phyloP scores from a whole-genome alignment of 2,113 vertebrate species.

The Nanorana parkeri region DNA sequence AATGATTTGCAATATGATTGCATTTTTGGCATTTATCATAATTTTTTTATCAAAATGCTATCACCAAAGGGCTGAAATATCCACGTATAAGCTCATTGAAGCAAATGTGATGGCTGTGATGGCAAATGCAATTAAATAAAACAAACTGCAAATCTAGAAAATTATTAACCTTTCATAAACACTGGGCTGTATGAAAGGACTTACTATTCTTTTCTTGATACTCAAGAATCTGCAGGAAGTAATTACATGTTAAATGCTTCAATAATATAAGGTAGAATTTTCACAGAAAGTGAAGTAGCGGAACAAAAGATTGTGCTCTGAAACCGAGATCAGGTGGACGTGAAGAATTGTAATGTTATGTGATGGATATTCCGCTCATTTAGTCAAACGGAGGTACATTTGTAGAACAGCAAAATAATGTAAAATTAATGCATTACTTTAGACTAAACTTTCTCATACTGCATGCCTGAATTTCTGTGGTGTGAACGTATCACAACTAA shows the following conservation, averaged over 20 bases:
- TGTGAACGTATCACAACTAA: no score
- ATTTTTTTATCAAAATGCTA: background rate
- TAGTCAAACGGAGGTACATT: background rate
- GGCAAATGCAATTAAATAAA: conserved; percentile 25
- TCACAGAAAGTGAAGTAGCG: conserved; percentile 11
- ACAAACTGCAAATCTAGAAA: conserved; percentile 34
- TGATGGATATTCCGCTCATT: background rate
- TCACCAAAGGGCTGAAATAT: background rate
- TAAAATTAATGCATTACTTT: conserved; percentile 7
- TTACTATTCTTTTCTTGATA: conserved; percentile 17
- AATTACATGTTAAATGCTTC: conserved; percentile 35
- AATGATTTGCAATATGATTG: conserved; percentile 18
- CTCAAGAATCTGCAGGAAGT: conserved; percentile 30
- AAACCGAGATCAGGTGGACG: conserved; percentile 14
- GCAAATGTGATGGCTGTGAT: conserved; percentile 22
- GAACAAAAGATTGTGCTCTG: conserved; percentile 6
- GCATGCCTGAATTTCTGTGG: background rate
- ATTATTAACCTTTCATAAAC: conserved; percentile 34
- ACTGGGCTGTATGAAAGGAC: conserved; percentile 5
- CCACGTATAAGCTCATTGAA: conserved; percentile 9
- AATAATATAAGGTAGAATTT: conserved; percentile 31
- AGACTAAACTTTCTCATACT: background rate
- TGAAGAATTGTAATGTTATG: background rate
- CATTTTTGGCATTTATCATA: conserved; percentile 2
- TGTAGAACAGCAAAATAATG: conserved; percentile 1